Evolutionary conservation across 2,888 invertebrate genomes (phyloP).

Genomic region (Octodonta nipae): DNA sequence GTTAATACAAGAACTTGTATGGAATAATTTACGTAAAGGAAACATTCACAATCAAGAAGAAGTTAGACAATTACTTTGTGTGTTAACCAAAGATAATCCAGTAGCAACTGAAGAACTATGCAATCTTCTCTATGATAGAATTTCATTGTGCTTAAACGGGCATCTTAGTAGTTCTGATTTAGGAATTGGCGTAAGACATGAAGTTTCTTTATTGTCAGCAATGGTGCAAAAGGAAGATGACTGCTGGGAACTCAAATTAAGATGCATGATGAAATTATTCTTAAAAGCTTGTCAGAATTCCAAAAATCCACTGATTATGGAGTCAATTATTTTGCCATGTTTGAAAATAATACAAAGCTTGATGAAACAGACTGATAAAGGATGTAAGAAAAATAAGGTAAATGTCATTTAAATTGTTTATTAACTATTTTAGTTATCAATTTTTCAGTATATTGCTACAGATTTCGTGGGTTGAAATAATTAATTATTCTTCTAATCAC

Average conservation of each 20-base stretch:
- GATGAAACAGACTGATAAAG: constrained; percentile 52
- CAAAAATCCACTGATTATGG: constrained; percentile 75
- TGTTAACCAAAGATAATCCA: constrained; percentile 76
- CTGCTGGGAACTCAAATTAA: constrained; percentile 87
- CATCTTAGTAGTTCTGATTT: constrained; percentile 61
- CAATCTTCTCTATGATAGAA: constrained; percentile 64
- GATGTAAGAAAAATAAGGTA: constrained; percentile 14
- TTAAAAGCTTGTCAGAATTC: constrained; percentile 62
- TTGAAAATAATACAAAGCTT: constrained; percentile 77
- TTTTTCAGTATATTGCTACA: too few relatives aligned
- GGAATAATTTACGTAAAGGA: constrained; percentile 78
- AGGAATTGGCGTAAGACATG: constrained; percentile 68
- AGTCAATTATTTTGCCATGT: constrained; percentile 84
- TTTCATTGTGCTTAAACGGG: constrained; percentile 62
- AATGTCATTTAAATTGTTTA: constrained; percentile 5
- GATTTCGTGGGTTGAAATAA: too few relatives aligned
- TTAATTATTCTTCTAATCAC: too few relatives aligned
- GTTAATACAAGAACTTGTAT: constrained; percentile 70
- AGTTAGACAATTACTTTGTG: constrained; percentile 75
- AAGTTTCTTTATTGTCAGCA: constrained; percentile 76
- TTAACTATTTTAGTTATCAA: too few relatives aligned
- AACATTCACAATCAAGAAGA: constrained; percentile 72
- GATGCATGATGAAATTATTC: constrained; percentile 79
- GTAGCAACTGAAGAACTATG: constrained; percentile 74
- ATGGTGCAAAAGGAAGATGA: constrained; percentile 84